Percentiles rank a stretch among this genome's conserved stretches.
These are phyloP conservation scores for Gila orcuttii DNA, from an alignment of 2,113 vertebrate species.

Conservation along the genomic window DNA sequence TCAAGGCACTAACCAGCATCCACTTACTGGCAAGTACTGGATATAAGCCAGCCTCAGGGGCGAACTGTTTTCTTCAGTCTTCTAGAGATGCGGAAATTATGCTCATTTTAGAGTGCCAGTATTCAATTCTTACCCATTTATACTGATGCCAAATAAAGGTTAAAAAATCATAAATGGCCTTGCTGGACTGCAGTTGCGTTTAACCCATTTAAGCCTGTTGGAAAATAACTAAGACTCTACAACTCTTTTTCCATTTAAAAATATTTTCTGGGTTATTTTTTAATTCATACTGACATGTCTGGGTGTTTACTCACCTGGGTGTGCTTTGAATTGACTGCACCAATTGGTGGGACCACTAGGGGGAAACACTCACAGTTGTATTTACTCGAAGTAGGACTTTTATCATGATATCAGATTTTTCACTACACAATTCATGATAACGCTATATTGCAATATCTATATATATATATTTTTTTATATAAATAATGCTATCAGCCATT, in stretches of 20 bases:
- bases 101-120: background rate
- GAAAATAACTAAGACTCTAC: background rate
- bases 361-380: background rate
- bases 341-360: background rate
- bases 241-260: background rate
- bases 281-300: background rate
- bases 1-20: conserved; percentile 9
- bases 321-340: background rate
- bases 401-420: no score
- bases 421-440: no score
- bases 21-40: conserved; percentile 4
- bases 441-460: no score
- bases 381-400: no score
- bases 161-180: background rate
- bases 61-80: conserved; percentile 18
- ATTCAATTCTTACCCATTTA: background rate
- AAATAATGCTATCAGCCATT: no score
- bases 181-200: background rate
- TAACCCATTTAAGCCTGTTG: background rate
- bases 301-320: background rate
- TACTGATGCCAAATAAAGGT: background rate
- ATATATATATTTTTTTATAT: no score
- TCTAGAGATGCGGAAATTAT: background rate
- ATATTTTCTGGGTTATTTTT: background rate
- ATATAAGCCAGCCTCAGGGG: conserved; percentile 12